Evolutionary conservation across 2,888 invertebrate genomes (phyloP).

Genomic region (Pelosia muscerda): DNA sequence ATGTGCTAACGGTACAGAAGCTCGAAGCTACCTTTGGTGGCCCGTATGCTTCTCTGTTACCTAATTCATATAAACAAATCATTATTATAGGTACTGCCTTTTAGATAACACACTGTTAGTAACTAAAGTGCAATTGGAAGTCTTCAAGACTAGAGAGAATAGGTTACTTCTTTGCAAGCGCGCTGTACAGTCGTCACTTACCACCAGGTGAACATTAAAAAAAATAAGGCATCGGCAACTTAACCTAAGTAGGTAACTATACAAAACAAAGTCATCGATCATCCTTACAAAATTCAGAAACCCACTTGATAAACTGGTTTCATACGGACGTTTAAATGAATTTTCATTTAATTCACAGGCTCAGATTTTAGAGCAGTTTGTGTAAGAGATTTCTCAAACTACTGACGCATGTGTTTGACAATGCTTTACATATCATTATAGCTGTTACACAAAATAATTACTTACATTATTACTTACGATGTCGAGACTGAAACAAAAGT

Average conservation of each 20-base stretch:
- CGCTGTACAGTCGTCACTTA: too few relatives aligned
- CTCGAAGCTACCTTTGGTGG: too few relatives aligned
- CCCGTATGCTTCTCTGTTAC: too few relatives aligned
- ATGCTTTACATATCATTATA: conserved; percentile 53
- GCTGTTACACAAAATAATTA: conserved; percentile 55
- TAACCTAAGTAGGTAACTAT: too few relatives aligned
- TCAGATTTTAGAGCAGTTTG: conserved; percentile 51
- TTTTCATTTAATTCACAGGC: conserved; percentile 42
- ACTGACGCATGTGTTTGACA: conserved; percentile 52
- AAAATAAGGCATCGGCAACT: too few relatives aligned
- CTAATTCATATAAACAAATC: neutral
- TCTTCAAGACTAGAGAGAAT: too few relatives aligned
- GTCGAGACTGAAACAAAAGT: conserved; percentile 28
- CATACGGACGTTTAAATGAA: conserved; percentile 28
- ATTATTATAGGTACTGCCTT: neutral
- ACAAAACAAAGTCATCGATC: neutral
- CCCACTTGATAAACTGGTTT: neutral
- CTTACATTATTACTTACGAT: conserved; percentile 40
- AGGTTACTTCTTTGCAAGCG: too few relatives aligned
- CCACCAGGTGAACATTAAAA: too few relatives aligned
- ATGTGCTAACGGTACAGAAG: too few relatives aligned
- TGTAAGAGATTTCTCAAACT: conserved; percentile 56
- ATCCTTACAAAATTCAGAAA: neutral
- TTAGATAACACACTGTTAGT: too few relatives aligned
- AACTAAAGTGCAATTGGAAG: too few relatives aligned